Base-by-base conservation (phyloP, 2,113 vertebrate genomes). In the Ictalurus furcatus region DNA sequence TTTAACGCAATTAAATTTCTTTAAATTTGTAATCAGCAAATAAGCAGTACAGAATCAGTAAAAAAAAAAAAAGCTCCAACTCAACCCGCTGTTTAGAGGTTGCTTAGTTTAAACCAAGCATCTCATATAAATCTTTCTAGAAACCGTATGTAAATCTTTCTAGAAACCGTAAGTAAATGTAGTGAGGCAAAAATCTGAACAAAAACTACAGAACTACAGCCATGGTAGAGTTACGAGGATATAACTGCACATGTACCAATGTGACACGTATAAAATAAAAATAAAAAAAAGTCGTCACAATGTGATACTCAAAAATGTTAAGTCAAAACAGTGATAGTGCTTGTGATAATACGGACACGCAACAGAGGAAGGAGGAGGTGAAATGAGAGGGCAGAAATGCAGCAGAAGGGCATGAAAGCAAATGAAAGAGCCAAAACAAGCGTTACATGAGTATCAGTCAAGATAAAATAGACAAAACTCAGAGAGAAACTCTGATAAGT, bases 361-460 rank as follows among this genome's bases (percentile, higher is more conserved):
- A 54, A 13, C 0, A 13, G 78, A 80, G n/a, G 28, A 2, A 9
- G n/a, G 19, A 25, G 34, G 11, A 25, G 34, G 58, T 59, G 54
- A 34, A 82, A 59, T 23, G 44, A 52, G 44, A 78, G 1, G 40
- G 40, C 11, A 76, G 11, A 48, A 48, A 48, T 16, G 30, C 16
- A 82, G 54, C 54, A 59, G 54, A 80, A 80, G 78, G 78, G 25
- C 52, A 80, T 9, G 16, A 82, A 59, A 59, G 56, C 54, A 37
- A 82, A 82, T 12, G 23, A 37, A 37, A 82, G 30, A 59, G 56
- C 17, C 80, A 82, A 82, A 82, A 82, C 80, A 61, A 14, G n/a
- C 19, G 23, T 25, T 4, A 37, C 56, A 59, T 58, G 54, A 82
- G 78, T 56, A 25, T 28, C 7, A 44, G 71, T 58, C n/a, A 59